phyloP scores from a whole-genome alignment of 1,140 invertebrate genomes.

The Ceratitis capitata region DNA sequence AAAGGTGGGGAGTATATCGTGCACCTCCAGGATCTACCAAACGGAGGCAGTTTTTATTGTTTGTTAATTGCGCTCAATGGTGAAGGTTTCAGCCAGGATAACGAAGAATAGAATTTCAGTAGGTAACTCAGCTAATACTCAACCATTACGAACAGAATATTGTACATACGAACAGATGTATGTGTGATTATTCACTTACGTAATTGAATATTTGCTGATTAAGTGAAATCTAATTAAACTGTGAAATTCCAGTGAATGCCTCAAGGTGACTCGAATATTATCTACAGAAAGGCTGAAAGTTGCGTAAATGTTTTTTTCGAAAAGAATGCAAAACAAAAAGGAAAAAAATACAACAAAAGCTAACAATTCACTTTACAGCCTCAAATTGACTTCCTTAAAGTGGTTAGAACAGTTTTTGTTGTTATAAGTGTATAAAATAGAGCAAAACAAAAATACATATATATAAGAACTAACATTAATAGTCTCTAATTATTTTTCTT shows the following conservation, averaged over 20 bases:
- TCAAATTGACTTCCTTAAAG: background rate
- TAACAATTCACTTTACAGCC: background rate
- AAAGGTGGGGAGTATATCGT: too few relatives aligned
- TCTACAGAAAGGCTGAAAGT: background rate
- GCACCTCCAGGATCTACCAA: too few relatives aligned
- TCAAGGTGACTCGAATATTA: background rate
- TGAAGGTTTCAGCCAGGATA: too few relatives aligned
- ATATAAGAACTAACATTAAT: too few relatives aligned
- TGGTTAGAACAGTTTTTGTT: background rate
- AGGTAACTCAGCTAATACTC: too few relatives aligned
- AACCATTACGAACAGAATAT: too few relatives aligned
- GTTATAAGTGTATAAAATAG: background rate
- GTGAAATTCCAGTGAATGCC: background rate
- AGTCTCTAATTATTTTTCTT: background rate
- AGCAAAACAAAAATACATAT: too few relatives aligned
- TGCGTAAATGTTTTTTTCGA: background rate
- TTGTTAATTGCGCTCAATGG: too few relatives aligned
- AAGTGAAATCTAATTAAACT: conserved; percentile 19
- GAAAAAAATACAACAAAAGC: background rate
- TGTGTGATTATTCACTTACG: background rate
- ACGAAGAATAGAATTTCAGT: too few relatives aligned
- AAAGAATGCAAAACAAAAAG: background rate
- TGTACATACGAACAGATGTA: too few relatives aligned
- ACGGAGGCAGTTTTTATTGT: too few relatives aligned
- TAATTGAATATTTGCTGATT: conserved; percentile 4